phyloP scores from a whole-genome alignment of 2,797 vertebrate genomes.

The Acestrorhynchus altus region DNA sequence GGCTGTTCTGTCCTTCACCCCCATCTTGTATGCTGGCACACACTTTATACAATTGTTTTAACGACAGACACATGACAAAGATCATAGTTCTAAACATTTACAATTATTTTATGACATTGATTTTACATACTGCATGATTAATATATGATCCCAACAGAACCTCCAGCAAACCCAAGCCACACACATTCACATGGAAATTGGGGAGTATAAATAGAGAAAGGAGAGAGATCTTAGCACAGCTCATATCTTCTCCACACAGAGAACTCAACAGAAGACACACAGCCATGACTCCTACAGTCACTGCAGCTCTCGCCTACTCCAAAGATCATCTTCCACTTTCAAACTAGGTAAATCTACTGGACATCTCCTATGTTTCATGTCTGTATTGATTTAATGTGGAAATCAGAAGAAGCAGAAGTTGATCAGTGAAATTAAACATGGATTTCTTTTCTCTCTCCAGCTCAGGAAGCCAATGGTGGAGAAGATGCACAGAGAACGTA shows the following conservation, averaged over 20 bases:
- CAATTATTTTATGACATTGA: too few relatives aligned
- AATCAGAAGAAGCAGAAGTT: not conserved
- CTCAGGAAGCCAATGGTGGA: slow-evolving; percentile 84
- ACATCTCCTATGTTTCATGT: not conserved
- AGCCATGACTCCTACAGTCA: slow-evolving; percentile 79
- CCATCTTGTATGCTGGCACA: too few relatives aligned
- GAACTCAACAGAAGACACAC: slow-evolving; percentile 58
- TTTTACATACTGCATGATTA: too few relatives aligned
- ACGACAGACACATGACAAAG: too few relatives aligned
- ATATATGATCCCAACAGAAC: too few relatives aligned
- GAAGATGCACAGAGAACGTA: not conserved
- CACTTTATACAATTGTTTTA: too few relatives aligned
- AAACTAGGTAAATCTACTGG: slow-evolving; percentile 77
- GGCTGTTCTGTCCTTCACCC: too few relatives aligned
- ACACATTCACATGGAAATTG: slow-evolving; percentile 86
- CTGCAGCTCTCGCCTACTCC: slow-evolving; percentile 66
- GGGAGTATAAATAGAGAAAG: slow-evolving; percentile 83
- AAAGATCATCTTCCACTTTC: slow-evolving; percentile 73
- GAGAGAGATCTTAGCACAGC: slow-evolving; percentile 64
- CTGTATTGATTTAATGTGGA: not conserved
- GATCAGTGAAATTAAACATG: slow-evolving; percentile 12
- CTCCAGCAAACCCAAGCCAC: slow-evolving; percentile 80
- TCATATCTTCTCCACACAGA: slow-evolving; percentile 64
- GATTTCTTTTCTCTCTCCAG: slow-evolving; percentile 68
- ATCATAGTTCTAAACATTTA: too few relatives aligned